Evolutionary conservation across 2,797 vertebrate genomes (phyloP).

Genomic region (Darevskia nairensis): DNA sequence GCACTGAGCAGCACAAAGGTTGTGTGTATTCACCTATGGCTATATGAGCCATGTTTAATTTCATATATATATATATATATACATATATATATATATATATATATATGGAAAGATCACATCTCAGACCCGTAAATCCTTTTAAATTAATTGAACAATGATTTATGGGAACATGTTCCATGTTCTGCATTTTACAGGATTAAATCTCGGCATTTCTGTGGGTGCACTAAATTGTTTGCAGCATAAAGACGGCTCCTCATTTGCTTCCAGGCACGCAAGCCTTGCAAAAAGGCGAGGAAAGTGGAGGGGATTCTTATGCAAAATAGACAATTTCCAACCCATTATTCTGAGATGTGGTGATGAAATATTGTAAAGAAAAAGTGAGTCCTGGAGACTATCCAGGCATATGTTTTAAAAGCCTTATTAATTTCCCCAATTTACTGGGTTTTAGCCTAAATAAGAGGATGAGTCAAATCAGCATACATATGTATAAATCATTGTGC

Average conservation of each 20-base stretch:
- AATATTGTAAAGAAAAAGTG: conserved; percentile 42
- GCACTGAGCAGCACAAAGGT: neutral
- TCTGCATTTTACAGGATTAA: conserved; percentile 68
- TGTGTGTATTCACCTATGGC: neutral
- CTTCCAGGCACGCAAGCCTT: conserved; percentile 61
- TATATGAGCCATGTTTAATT: conserved; percentile 58
- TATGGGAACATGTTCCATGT: conserved; percentile 69
- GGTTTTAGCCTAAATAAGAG: conserved; percentile 57
- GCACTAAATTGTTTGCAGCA: conserved; percentile 67
- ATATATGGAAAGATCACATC: conserved; percentile 62
- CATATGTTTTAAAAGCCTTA: conserved; percentile 50
- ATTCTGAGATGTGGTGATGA: conserved; percentile 51
- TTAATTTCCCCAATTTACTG: conserved; percentile 51
- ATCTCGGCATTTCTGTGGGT: conserved; percentile 64
- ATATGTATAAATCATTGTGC: conserved; percentile 43
- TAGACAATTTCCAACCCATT: conserved; percentile 62
- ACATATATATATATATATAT: conserved; percentile 61
- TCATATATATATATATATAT: conserved; percentile 57
- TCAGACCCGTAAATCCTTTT: conserved; percentile 69
- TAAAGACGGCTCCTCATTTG: conserved; percentile 60
- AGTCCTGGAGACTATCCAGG: conserved; percentile 44
- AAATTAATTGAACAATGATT: conserved; percentile 71
- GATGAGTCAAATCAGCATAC: conserved; percentile 38
- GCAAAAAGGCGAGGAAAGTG: conserved; percentile 62
- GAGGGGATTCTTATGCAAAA: conserved; percentile 63